A percentile compares a stretch with the other conserved stretches of the same genome.
Conservation (phyloP, 2,797 vertebrate genomes). For the Cuniculus paca region DNA sequence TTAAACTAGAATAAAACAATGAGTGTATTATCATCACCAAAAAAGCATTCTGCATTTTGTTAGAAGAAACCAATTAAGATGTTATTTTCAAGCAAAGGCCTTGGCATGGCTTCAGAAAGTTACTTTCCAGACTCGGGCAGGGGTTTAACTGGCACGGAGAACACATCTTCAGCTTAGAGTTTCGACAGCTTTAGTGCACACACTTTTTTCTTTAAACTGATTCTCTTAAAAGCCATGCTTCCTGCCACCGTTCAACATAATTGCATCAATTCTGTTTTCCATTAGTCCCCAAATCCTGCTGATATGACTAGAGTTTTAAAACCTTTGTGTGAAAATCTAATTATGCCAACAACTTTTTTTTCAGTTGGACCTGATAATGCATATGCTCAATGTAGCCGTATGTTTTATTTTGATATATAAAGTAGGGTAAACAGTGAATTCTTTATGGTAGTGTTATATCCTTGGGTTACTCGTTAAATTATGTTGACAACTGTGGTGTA, state of each 20-base stretch:
- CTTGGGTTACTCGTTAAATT: conserved; percentile 63
- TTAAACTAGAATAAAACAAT: conserved; percentile 82
- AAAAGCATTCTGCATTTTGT: conserved; percentile 84
- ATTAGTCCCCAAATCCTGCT: conserved; percentile 79
- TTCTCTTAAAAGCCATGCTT: conserved; percentile 85
- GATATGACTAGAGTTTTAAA: conserved; percentile 76
- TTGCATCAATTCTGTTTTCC: conserved; percentile 74
- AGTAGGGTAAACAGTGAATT: conserved; percentile 45
- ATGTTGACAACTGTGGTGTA: not conserved
- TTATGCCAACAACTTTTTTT: conserved; percentile 42
- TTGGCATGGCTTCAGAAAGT: conserved; percentile 88
- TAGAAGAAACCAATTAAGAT: conserved; percentile 87
- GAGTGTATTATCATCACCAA: conserved; percentile 80
- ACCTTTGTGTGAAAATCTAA: conserved; percentile 66
- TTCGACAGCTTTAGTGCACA: conserved; percentile 80
- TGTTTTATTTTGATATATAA: conserved; percentile 64
- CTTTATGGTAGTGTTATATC: conserved; percentile 26
- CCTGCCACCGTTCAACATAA: conserved; percentile 86
- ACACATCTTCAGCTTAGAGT: conserved; percentile 82
- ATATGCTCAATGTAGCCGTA: not conserved
- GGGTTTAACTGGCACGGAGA: conserved; percentile 85
- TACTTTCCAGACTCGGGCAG: conserved; percentile 80
- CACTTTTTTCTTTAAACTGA: conserved; percentile 83
- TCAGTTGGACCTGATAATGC: not conserved
- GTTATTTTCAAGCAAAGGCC: conserved; percentile 86